Conservation (phyloP, 2,888 invertebrate species). For the Amphipoea oculea region DNA sequence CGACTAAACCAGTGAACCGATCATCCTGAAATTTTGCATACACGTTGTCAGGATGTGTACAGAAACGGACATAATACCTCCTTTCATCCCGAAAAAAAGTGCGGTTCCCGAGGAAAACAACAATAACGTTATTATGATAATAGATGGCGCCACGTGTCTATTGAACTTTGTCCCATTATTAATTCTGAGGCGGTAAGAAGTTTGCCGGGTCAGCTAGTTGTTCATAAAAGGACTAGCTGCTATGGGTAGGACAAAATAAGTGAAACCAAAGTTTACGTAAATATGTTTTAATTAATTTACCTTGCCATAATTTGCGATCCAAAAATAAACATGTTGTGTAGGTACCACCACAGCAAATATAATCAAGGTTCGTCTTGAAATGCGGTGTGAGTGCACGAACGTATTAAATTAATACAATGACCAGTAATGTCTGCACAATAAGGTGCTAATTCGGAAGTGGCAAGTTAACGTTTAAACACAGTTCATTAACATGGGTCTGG, state of each 20-base stretch:
- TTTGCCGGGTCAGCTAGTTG: no score
- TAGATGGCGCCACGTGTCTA: no score
- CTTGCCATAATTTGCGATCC: slow-evolving; percentile 42
- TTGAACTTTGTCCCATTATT: no score
- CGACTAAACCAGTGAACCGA: no score
- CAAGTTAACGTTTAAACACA: slow-evolving; percentile 67
- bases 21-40: no score
- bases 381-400: slow-evolving; percentile 41
- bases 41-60: no score
- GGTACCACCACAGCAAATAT: slow-evolving; percentile 34
- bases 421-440: slow-evolving; percentile 68
- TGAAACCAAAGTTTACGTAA: neutral
- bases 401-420: slow-evolving; percentile 48
- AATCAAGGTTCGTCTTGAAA: slow-evolving; percentile 50
- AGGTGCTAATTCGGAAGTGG: slow-evolving; percentile 78
- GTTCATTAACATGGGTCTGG: slow-evolving; percentile 78
- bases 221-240: neutral
- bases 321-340: slow-evolving; percentile 39
- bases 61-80: no score
- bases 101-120: no score
- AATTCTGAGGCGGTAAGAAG: no score
- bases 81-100: no score
- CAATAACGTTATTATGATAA: no score
- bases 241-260: neutral
- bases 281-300: slow-evolving; percentile 41